Evolutionary conservation across 2,888 invertebrate species (phyloP).

Genomic region (Eupithecia pulchellata): DNA sequence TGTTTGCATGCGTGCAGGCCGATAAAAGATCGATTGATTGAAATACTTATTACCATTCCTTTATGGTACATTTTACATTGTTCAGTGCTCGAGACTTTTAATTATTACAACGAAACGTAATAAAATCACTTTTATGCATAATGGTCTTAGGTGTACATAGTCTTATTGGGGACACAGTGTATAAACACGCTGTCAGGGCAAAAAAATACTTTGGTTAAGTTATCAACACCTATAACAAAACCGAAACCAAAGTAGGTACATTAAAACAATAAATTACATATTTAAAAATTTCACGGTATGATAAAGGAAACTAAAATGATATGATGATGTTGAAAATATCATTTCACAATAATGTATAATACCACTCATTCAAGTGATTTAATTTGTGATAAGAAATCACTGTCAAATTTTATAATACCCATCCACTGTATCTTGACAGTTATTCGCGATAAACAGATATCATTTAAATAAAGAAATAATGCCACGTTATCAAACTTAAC

Average conservation of each 20-base stretch:
- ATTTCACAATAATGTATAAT: neutral
- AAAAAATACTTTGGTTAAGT: no score
- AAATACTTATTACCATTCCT: neutral
- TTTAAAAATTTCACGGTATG: no score
- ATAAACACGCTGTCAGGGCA: no score
- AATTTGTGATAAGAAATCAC: slow-evolving; percentile 4
- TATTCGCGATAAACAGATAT: slow-evolving; percentile 31
- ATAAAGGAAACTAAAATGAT: neutral
- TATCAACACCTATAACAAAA: no score
- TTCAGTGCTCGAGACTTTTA: neutral
- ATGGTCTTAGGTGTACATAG: neutral
- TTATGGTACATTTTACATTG: neutral
- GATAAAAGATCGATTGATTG: no score
- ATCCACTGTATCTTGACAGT: slow-evolving; percentile 38
- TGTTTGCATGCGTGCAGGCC: no score
- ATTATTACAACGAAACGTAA: neutral
- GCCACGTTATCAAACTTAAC: slow-evolving; percentile 25
- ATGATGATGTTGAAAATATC: neutral
- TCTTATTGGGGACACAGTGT: no score
- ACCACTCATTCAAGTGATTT: neutral
- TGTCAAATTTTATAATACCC: slow-evolving; percentile 25
- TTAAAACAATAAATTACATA: no score
- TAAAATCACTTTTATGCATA: neutral
- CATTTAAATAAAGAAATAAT: slow-evolving; percentile 20
- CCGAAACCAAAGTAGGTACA: no score